Evolutionary conservation across 2,113 vertebrate species (phyloP), one percentile per base, ranked within the genome.

Genomic region (Oncorhynchus clarkii): DNA sequence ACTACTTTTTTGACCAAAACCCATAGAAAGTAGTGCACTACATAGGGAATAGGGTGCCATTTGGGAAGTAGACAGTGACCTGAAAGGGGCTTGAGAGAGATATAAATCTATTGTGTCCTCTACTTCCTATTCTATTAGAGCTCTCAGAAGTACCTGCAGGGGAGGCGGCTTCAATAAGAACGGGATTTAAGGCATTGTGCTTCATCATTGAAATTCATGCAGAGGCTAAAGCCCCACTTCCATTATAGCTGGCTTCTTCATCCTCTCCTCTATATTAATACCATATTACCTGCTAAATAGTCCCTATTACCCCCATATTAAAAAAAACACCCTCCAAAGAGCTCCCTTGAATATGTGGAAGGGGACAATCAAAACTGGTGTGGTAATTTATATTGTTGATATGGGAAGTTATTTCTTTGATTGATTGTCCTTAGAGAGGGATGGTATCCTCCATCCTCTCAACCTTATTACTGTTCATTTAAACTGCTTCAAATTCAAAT

Each of bases 31-130:
- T 5, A 54, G 51, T 54, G 51, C 51, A 18, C 51, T 54, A 18
- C 1, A 54, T 18, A 16, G 51, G 51, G 13, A 14, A 54, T 14
- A 54, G 51, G 51, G 4, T 18, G 4, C 51, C 51, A 54, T 54
- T 54, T 54, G 16, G 16, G 49, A 54, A 13, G 16, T 4, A 16
- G 14, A 3, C 14, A 18, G 12, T 79, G 85, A 90, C 87, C 79
- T 90, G 90, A 90, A 90, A 90, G 86, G 51, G 51, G 88, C 85
- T 90, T 88, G 82, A 86, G 83, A 86, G 82, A 86, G 91, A 93
- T 93, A 92, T 84, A 89, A 86, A 94, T 93, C 92, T 92, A 92
- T 89, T 93, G 91, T 93, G 89, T 91, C 91, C 91, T 90, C 83
- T 84, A 83, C 90, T 91, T 85, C 90, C 90, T 85, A 92, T 92